Base-by-base conservation (phyloP, 1,140 invertebrate species). In the Drosophila miranda region DNA sequence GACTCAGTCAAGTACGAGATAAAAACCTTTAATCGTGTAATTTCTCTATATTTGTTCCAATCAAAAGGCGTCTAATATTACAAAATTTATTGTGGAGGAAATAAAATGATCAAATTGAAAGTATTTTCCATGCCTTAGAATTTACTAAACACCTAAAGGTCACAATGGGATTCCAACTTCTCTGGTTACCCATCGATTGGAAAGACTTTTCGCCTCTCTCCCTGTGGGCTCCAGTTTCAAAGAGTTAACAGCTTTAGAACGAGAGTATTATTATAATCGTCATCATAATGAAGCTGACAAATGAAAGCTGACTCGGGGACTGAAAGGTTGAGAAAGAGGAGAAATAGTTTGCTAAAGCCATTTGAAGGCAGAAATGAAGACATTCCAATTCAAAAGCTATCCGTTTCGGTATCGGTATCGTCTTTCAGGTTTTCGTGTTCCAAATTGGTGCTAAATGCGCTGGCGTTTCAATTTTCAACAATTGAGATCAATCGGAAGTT, bases 401-500 rank as follows among this genome's bases (percentile, higher is more conserved):
- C 9, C 41, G 50, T 48, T 67, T 11, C 45, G 58, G 43, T 74
- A 63, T 34, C 46, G 46, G 61, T 84, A 84, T 86, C 66, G 46
- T 34, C 58, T 86, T 87, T 78, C 77, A 11, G 51, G 77, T 70
- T 75, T 75, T 86, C 68, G 81, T 86, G 72, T 66, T 81, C 72
- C 45, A 80, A 83, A 83, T 86, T 77, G 81, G 60, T 89, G 86
- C 77, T 89, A 87, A 89, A 89, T 89, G 87, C 75, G 73, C 67
- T 89, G 78, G 78, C 70, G 78, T 89, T 89, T 89, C 75, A 83
- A 89, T 89, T 89, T 82, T 60, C 81, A 87, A 62, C 82, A 87
- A 89, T 89, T 89, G 78, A 89, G 87, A 89, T 89, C 87, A 87
- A 89, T 89, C 87, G 86, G 86, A 89, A 89, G 86, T 89, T 80